Base-by-base conservation (phyloP, 2,113 vertebrate genomes). In the Epinephelus lanceolatus region DNA sequence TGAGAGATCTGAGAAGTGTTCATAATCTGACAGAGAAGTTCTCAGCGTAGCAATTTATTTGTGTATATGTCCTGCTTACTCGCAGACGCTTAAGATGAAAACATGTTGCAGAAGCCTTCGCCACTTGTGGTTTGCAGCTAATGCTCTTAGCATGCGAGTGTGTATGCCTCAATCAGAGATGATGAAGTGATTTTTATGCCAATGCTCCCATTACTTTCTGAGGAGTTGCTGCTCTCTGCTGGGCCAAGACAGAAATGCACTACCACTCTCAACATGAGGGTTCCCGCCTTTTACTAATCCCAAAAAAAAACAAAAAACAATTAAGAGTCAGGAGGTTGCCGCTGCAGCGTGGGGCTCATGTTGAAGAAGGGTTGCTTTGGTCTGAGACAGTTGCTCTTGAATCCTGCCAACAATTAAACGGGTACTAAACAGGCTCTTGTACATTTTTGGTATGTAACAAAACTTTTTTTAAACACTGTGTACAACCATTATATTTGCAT, bases 121-220 rank as follows among this genome's bases (percentile, higher is more conserved):
- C 86, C 81, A 73, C 79, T 13, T 77, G 63, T 79, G 84, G 66
- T 89, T 81, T 91, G 85, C 86, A 83, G 79, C 86, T 83, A 78
- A 84, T 88, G 66, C 65, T 82, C 53, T 83, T n/a, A 85, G 91
- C 92, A 93, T 94, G 91, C 17, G 15, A 85, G 87, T 83, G 80
- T 81, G 67, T 88, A 70, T 83, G 85, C 79, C 84, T 90, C 73
- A 84, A 33, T 72, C 78, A 84, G 51, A 88, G 53, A 84, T 5
- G 25, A 79, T 83, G 42, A 82, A 76, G 75, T 68, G 75, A 49
- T 81, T 85, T 80, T 76, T 59, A 84, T 78, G 83, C 71, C 73
- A 53, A 23, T 71, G 55, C 56, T 81, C 40, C 30, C 60, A 11
- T 70, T 40, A 42, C 33, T 90, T 79, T 62, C 53, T 83, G 49